These are phyloP conservation scores for Agonopterix arenella DNA, from an alignment of 2,888 invertebrate species.

Conservation along the genomic window DNA sequence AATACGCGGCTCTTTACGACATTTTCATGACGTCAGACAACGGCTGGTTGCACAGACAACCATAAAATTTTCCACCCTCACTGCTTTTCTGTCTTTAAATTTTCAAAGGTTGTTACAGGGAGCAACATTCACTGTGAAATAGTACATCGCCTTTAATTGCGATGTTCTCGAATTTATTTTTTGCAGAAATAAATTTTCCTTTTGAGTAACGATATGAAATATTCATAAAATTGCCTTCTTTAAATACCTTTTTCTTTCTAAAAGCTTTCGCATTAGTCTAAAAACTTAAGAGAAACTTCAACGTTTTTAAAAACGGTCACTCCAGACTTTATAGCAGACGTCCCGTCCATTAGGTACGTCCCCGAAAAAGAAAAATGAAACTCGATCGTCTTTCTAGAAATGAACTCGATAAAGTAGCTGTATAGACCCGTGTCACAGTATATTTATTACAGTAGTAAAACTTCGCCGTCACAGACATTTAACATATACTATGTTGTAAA, in stretches of 20 bases:
- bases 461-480: too few relatives aligned
- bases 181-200: too few relatives aligned
- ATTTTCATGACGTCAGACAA: conserved; percentile 57
- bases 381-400: conserved; percentile 39
- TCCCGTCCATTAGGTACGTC: conserved; percentile 37
- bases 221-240: too few relatives aligned
- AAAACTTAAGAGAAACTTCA: not conserved
- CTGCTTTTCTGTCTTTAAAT: conserved; percentile 30
- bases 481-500: too few relatives aligned
- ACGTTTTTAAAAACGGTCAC: not conserved
- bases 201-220: too few relatives aligned
- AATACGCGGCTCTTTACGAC: conserved; percentile 64
- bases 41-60: conserved; percentile 41
- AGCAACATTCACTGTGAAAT: conserved; percentile 2
- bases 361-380: conserved; percentile 38
- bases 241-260: too few relatives aligned
- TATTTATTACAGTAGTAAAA: too few relatives aligned
- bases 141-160: not conserved
- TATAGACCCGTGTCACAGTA: too few relatives aligned
- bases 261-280: not conserved
- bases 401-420: conserved; percentile 19
- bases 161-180: not conserved
- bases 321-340: conserved; percentile 15
- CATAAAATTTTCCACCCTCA: conserved; percentile 47
- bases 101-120: conserved; percentile 24